phyloP scores from a whole-genome alignment of 2,797 vertebrate species.

The Phaenicophaeus curvirostris region DNA sequence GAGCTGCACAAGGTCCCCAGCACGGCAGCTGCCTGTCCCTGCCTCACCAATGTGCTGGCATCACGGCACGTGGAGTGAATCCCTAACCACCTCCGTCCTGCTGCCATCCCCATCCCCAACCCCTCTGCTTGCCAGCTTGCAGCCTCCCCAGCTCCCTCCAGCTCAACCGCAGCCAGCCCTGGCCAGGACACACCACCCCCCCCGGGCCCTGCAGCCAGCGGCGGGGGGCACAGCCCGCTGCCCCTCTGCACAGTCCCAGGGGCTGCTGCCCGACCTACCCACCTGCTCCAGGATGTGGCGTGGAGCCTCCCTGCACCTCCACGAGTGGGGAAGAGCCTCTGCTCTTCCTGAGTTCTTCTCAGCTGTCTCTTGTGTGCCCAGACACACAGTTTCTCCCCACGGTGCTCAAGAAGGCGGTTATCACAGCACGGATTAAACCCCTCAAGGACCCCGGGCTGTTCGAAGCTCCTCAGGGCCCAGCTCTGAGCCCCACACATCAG shows the following conservation, averaged over 20 bases:
- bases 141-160: neutral
- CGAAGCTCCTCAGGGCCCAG: neutral
- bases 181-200: neutral
- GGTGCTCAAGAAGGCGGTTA: neutral
- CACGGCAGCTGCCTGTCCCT: neutral
- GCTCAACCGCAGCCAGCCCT: neutral
- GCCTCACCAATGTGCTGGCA: accelerated
- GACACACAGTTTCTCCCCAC: neutral
- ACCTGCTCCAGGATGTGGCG: accelerated
- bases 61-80: accelerated
- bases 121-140: neutral
- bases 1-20: neutral
- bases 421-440: neutral
- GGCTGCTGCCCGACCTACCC: neutral
- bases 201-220: neutral
- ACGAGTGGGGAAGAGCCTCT: neutral
- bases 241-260: neutral
- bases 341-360: neutral
- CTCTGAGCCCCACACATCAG: neutral
- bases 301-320: neutral
- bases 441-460: neutral
- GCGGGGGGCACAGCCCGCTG: accelerated
- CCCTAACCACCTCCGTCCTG: accelerated
- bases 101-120: neutral
- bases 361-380: neutral